Conservation (phyloP, 1,140 invertebrate genomes). For the Nephila pilipes region DNA sequence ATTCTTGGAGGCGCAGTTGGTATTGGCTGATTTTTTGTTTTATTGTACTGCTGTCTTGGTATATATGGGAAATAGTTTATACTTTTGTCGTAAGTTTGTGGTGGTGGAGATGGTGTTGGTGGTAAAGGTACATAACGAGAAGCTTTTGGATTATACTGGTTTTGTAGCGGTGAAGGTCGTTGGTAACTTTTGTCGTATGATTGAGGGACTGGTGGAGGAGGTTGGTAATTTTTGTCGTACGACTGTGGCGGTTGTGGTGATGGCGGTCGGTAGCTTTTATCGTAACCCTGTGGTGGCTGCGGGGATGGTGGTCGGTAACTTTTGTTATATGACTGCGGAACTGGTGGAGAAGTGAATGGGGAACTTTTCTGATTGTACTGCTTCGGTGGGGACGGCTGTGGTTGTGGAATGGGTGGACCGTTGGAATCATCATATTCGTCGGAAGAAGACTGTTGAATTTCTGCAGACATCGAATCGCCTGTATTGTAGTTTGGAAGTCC, state of each 20-base stretch:
- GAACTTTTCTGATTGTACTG: not conserved
- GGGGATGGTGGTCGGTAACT: not conserved
- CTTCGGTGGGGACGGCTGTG: not conserved
- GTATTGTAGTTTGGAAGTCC: not conserved
- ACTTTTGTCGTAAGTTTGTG: not conserved
- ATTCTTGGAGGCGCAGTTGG: not conserved
- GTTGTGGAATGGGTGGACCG: not conserved
- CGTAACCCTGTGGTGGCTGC: not conserved
- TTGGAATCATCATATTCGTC: slow-evolving; percentile 26
- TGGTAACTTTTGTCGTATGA: not conserved
- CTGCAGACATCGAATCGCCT: not conserved
- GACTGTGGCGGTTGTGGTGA: no score
- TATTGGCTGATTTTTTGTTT: not conserved
- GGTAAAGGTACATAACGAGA: not conserved
- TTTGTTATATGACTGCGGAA: not conserved
- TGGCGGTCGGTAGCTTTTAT: not conserved
- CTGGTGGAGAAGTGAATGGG: not conserved
- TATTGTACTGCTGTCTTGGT: not conserved
- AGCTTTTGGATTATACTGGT: not conserved
- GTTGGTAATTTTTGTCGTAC: not conserved
- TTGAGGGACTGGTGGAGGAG: not conserved
- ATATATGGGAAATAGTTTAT: not conserved
- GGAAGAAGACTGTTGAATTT: not conserved
- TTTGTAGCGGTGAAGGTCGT: not conserved
- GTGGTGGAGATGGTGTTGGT: not conserved